phyloP scores from a whole-genome alignment of 2,888 invertebrate species.

The Perizoma affinitatum region DNA sequence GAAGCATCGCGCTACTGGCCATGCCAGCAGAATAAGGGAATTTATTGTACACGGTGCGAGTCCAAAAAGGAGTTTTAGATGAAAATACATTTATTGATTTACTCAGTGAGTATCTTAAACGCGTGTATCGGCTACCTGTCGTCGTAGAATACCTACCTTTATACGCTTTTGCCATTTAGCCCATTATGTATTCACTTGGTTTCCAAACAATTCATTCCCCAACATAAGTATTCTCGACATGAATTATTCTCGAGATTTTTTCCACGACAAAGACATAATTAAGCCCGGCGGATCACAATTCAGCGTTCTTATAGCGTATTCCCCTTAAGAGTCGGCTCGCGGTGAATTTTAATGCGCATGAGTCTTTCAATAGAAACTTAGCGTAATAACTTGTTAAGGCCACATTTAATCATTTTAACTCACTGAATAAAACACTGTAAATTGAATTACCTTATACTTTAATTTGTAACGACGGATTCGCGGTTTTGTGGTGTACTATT shows the following conservation, averaged over 20 bases:
- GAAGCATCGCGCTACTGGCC: neutral
- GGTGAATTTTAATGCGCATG: constrained; percentile 47
- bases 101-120: too few relatives aligned
- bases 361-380: constrained; percentile 27
- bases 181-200: constrained; percentile 22
- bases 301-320: constrained; percentile 57
- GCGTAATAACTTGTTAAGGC: constrained; percentile 13
- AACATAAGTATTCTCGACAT: constrained; percentile 43
- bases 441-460: constrained; percentile 22
- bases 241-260: constrained; percentile 60
- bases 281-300: constrained; percentile 69
- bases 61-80: too few relatives aligned
- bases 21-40: too few relatives aligned
- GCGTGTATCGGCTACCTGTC: too few relatives aligned
- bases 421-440: constrained; percentile 21
- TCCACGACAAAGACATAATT: constrained; percentile 70
- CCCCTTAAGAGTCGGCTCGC: constrained; percentile 54
- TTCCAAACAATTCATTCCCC: constrained; percentile 37
- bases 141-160: too few relatives aligned
- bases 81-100: too few relatives aligned
- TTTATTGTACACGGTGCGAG: too few relatives aligned
- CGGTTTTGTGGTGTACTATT: constrained; percentile 1
- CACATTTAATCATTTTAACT: constrained; percentile 13
- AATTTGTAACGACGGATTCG: constrained; percentile 12
- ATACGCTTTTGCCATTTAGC: neutral